Evolutionary conservation across 2,888 invertebrate species (phyloP).

Genomic region (Saturnia japonica): DNA sequence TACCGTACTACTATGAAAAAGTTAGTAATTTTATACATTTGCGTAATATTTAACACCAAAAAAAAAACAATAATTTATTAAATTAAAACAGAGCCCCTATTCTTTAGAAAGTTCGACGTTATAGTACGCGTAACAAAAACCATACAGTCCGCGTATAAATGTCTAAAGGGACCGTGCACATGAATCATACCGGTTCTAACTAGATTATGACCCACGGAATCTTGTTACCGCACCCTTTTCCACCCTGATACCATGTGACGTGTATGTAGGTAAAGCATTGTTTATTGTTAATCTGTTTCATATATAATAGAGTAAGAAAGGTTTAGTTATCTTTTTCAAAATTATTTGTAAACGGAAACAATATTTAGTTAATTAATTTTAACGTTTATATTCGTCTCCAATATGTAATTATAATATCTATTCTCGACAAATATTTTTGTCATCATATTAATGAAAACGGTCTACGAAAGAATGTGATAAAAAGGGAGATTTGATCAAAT

Average conservation of each 20-base stretch:
- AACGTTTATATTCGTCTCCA: background rate
- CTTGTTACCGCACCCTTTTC: conserved; percentile 76
- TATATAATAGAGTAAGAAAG: conserved; percentile 30
- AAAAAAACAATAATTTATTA: background rate
- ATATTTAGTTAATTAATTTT: background rate
- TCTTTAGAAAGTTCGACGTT: conserved; percentile 13
- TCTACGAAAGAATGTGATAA: no score
- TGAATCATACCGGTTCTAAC: conserved; percentile 75
- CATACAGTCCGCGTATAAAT: conserved; percentile 23
- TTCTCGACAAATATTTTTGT: no score
- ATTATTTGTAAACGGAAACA: background rate
- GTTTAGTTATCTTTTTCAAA: conserved; percentile 3
- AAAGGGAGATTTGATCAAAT: no score
- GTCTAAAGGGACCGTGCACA: conserved; percentile 38
- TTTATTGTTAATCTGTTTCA: conserved; percentile 49
- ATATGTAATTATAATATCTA: no score
- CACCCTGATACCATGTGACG: conserved; percentile 61
- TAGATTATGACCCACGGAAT: conserved; percentile 68
- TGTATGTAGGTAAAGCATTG: conserved; percentile 38
- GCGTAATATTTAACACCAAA: background rate
- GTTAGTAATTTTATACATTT: no score
- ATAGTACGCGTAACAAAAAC: conserved; percentile 27
- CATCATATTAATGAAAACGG: no score
- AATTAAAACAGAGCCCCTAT: conserved; percentile 15
- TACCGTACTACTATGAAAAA: no score